Conservation (phyloP, 2,113 vertebrate species). For the Anas platyrhynchos region DNA sequence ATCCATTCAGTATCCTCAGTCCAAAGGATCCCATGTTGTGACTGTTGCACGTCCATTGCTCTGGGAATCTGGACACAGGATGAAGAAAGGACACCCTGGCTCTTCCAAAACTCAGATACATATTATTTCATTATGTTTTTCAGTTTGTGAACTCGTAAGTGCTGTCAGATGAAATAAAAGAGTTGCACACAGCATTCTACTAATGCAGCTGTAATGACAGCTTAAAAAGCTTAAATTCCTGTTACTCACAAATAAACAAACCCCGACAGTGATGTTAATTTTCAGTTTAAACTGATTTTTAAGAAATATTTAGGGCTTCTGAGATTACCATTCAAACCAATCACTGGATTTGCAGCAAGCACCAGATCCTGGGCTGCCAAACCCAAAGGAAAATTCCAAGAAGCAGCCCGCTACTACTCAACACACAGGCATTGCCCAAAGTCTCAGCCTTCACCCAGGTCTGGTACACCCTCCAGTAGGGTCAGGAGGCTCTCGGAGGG, state of each 20-base stretch:
- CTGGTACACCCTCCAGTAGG: accelerated
- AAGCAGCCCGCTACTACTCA: accelerated
- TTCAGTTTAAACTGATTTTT: background rate
- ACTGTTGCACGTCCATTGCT: background rate
- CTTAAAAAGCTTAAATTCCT: background rate
- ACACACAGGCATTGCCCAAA: background rate
- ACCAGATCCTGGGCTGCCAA: background rate
- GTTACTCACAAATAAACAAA: background rate
- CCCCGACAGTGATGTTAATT: background rate
- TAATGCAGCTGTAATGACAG: background rate
- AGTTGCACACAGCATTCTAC: background rate
- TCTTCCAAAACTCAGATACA: background rate
- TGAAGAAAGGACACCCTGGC: background rate
- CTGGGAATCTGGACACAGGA: background rate
- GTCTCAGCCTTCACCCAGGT: background rate
- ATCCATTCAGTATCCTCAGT: background rate
- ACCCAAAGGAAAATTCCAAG: background rate
- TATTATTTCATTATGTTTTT: background rate
- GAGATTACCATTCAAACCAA: background rate
- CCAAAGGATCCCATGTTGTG: background rate
- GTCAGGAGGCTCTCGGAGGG: background rate
- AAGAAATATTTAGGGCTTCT: background rate
- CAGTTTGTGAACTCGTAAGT: background rate
- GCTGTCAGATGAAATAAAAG: background rate
- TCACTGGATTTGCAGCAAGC: background rate